Conservation (phyloP, 2,113 vertebrate genomes). For the Octodon degus region DNA sequence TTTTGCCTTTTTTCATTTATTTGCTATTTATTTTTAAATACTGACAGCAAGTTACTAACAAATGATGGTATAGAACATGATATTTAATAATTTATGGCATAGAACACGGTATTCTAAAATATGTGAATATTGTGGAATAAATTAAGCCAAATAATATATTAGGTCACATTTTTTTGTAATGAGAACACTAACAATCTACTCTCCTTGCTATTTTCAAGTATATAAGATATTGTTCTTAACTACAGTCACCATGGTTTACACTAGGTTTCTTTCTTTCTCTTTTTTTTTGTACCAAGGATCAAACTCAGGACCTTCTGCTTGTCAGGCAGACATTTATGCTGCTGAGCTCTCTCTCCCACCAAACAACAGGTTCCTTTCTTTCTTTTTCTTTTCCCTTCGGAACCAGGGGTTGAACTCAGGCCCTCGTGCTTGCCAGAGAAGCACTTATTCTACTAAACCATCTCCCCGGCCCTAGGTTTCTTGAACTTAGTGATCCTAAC, state of each 20-base stretch:
- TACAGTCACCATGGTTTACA: neutral
- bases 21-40: neutral
- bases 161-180: neutral
- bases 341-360: too few species aligned
- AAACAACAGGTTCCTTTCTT: too few species aligned
- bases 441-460: too few species aligned
- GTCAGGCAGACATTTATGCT: too few species aligned
- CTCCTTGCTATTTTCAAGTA: neutral
- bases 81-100: neutral
- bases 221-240: neutral
- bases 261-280: neutral
- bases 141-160: neutral
- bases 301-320: too few species aligned
- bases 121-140: neutral
- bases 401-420: too few species aligned
- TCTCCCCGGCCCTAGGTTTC: too few species aligned
- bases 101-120: neutral
- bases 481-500: neutral
- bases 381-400: too few species aligned
- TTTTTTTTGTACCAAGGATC: too few species aligned
- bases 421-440: too few species aligned
- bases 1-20: neutral
- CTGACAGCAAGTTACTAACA: neutral
- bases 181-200: neutral
- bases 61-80: neutral